Evolutionary conservation across 2,113 vertebrate species (phyloP), one percentile per base, ranked within the genome.

Genomic region (Pachyramphus minor): DNA sequence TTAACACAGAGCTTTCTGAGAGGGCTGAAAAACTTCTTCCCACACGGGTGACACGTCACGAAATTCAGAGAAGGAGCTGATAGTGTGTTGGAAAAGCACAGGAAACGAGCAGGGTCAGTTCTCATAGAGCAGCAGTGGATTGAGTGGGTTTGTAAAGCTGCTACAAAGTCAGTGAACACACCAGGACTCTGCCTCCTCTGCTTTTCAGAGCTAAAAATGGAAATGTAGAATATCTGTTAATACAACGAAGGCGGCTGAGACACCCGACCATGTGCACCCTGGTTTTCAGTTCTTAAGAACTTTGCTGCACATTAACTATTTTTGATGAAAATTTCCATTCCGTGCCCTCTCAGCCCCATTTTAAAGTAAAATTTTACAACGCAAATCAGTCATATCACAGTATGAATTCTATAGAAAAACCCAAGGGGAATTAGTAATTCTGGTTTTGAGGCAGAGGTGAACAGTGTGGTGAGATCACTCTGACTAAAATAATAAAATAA

Each of bases 161-260:
- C 8, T 39, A 39, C 1, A 2, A 19, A 75, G 47, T 16, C 20
- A 1, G 17, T n/a, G 13, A 24, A 35, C 12, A 0, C 12, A 2
- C 6, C 47, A 55, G 71, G 55, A 31, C 12, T 6, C 50, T 68
- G 12, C 28, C 44, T 47, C 37, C 42, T 37, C 68, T 87, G 73
- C 73, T 66, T 62, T 94, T 85, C 77, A 75, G 66, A 95, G 66
- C 72, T 84, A 41, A 79, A 93, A 73, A 60, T 69, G 44, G 68
- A 41, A 81, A 75, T 49, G 7, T 3, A 5, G 8, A 3, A 7
- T 17, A 11, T 19, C 75, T 77, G 47, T 25, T 66, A 4, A 42
- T 53, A 9, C 2, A 21, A 24, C 8, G 31, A 1, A 4, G 42
- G 74, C 1, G 2, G 14, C 30, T 60, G 31, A 42, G 42, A 31